Conservation (phyloP, 2,113 vertebrate genomes). For the Mungos mungo region DNA sequence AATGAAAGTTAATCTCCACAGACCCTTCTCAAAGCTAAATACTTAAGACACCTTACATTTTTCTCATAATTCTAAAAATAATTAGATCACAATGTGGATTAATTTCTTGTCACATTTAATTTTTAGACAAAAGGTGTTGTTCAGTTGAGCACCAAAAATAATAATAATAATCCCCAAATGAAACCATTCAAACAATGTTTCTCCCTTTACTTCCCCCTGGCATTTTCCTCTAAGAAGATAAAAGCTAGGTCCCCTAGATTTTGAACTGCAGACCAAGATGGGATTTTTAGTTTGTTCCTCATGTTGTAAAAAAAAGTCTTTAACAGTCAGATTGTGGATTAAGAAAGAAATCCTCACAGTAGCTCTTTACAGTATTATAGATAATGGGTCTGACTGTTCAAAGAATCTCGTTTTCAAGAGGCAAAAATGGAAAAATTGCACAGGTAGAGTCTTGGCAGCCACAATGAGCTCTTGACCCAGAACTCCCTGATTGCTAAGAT, state of each 20-base stretch:
- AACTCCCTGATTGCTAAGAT: not conserved
- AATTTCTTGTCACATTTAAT: slow-evolving; percentile 87
- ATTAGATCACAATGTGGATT: slow-evolving; percentile 84
- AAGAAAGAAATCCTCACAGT: slow-evolving; percentile 41
- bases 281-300: not conserved
- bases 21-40: slow-evolving; percentile 83
- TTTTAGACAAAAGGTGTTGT: slow-evolving; percentile 78
- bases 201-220: not conserved
- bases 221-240: not conserved
- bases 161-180: slow-evolving; percentile 55
- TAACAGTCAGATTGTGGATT: not conserved
- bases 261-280: not conserved
- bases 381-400: not conserved
- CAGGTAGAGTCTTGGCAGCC: not conserved
- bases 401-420: slow-evolving; percentile 16
- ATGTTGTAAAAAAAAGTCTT: not conserved
- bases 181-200: slow-evolving; percentile 2
- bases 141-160: slow-evolving; percentile 43
- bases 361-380: slow-evolving; percentile 7
- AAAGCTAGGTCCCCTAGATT: not conserved
- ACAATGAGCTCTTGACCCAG: not conserved
- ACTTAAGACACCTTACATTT: slow-evolving; percentile 83
- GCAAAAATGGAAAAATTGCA: not conserved
- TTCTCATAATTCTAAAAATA: slow-evolving; percentile 83
- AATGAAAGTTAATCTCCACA: slow-evolving; percentile 76